Percentiles rank a stretch among this genome's conserved stretches.
Conservation (phyloP, 2,888 invertebrate genomes). For the Sisyra nigra region DNA sequence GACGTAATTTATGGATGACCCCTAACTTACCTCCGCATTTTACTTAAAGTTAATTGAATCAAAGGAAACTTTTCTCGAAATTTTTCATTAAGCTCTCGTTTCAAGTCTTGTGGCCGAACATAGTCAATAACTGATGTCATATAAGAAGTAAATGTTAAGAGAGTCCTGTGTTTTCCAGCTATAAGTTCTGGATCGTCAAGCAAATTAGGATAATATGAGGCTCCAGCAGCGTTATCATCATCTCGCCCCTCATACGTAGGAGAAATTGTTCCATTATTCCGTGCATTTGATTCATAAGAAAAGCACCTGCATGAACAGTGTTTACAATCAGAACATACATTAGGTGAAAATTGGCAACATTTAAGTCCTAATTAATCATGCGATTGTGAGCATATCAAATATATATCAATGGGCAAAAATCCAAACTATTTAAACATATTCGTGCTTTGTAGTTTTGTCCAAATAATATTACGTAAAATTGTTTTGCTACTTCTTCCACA, state of each 20-base stretch:
- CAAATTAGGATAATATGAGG: constrained; percentile 67
- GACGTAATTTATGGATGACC: too few relatives aligned
- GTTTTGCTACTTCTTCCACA: constrained; percentile 1
- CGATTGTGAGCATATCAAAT: neutral
- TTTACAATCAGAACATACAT: neutral
- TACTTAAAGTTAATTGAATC: constrained; percentile 87
- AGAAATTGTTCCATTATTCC: constrained; percentile 31
- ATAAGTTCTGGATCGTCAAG: constrained; percentile 87
- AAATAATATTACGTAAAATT: neutral
- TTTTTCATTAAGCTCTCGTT: constrained; percentile 94
- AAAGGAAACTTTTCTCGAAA: constrained; percentile 90
- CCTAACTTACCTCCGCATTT: constrained; percentile 90
- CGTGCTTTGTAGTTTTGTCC: too few relatives aligned
- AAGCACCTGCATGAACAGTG: constrained; percentile 42
- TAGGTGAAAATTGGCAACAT: constrained; percentile 6
- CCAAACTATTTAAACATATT: too few relatives aligned
- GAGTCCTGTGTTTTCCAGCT: constrained; percentile 74
- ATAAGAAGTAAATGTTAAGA: constrained; percentile 76
- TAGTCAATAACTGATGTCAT: constrained; percentile 95
- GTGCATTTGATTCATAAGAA: constrained; percentile 51
- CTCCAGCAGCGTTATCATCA: constrained; percentile 19
- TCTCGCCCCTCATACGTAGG: constrained; percentile 32
- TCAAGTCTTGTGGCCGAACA: constrained; percentile 86
- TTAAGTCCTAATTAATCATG: constrained; percentile 8
- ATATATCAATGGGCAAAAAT: constrained; percentile 1